phyloP scores from a whole-genome alignment of 2,113 vertebrate genomes.

The Mirounga angustirostris region DNA sequence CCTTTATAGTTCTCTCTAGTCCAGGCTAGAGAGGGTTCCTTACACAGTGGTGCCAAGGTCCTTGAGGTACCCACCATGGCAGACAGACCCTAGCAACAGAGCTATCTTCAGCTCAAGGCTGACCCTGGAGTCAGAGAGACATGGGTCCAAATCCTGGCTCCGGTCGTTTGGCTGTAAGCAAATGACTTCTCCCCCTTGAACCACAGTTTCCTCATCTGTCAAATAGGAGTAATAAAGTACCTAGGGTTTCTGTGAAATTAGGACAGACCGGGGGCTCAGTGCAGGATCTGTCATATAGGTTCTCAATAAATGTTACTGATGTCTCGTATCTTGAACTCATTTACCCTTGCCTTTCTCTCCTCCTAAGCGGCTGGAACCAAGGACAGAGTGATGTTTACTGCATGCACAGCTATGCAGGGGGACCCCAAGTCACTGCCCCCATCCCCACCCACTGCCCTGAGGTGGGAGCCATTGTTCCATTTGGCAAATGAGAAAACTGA shows the following conservation, averaged over 20 bases:
- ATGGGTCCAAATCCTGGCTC: background rate
- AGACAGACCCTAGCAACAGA: background rate
- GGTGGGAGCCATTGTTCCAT: background rate
- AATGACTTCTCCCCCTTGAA: background rate
- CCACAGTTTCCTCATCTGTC: slow-evolving; percentile 16
- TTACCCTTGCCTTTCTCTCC: background rate
- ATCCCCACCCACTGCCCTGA: background rate
- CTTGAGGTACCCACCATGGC: background rate
- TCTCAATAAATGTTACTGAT: background rate
- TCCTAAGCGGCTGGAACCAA: background rate
- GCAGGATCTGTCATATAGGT: background rate
- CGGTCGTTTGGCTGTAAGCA: background rate
- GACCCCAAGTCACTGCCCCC: background rate
- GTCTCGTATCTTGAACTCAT: background rate
- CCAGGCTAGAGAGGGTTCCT: background rate
- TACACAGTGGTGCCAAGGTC: background rate
- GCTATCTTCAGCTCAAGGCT: background rate
- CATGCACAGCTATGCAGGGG: background rate
- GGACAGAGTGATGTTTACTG: background rate
- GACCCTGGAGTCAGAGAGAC: background rate
- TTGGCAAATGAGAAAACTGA: slow-evolving; percentile 22
- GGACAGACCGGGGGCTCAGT: background rate
- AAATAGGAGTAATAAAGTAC: background rate
- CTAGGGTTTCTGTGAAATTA: background rate
- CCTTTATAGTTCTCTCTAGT: background rate